These are phyloP conservation scores for Eugnorisma glareosa DNA, from an alignment of 2,888 invertebrate genomes.

Conservation along the genomic window DNA sequence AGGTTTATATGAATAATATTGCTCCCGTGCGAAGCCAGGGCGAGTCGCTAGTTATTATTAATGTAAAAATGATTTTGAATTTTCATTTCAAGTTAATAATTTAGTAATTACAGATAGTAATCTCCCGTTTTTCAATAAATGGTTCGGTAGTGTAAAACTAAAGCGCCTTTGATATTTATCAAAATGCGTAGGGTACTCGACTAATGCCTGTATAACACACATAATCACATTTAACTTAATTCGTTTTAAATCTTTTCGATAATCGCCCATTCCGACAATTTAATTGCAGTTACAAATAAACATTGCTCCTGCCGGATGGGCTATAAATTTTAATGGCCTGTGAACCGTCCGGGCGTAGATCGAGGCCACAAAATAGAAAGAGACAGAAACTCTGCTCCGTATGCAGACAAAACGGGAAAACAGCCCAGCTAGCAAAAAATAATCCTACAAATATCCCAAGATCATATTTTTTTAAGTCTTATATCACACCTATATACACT, in stretches of 20 bases:
- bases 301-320: constrained; percentile 49
- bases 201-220: background rate
- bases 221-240: constrained; percentile 4
- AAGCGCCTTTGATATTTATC: background rate
- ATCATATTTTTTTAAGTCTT: too few species aligned
- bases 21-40: too few species aligned
- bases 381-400: background rate
- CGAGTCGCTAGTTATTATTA: too few species aligned
- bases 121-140: background rate
- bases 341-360: constrained; percentile 6
- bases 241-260: constrained; percentile 16
- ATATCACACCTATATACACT: too few species aligned
- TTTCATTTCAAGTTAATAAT: too few species aligned
- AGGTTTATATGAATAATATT: too few species aligned
- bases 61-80: too few species aligned
- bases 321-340: constrained; percentile 60
- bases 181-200: background rate
- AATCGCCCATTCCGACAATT: constrained; percentile 27
- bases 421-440: too few species aligned
- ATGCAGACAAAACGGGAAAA: background rate
- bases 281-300: constrained; percentile 40
- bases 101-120: too few species aligned
- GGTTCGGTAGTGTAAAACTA: background rate
- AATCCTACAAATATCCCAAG: too few species aligned
- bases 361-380: background rate